phyloP scores from a whole-genome alignment of 2,888 invertebrate species.

The Caenorhabditis plicata region DNA sequence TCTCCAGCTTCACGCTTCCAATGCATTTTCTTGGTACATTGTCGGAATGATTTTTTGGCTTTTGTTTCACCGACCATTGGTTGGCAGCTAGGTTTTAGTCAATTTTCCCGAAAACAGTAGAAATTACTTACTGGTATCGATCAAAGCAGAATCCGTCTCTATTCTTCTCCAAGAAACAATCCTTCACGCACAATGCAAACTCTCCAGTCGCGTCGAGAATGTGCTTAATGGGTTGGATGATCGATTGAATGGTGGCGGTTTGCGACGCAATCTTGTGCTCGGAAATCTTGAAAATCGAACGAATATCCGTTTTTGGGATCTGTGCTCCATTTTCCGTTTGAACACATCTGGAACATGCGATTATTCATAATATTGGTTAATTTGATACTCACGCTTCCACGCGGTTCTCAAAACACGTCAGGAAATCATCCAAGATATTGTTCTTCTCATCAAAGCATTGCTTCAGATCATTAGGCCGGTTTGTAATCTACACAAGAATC shows the following conservation, averaged over 20 bases:
- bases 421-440: conserved; percentile 51
- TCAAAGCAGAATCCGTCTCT: conserved; percentile 59
- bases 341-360: conserved; percentile 48
- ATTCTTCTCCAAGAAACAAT: conserved; percentile 60
- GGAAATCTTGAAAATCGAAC: conserved; percentile 55
- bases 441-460: conserved; percentile 57
- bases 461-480: conserved; percentile 51
- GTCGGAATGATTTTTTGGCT: conserved; percentile 51
- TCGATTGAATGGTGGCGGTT: conserved; percentile 40
- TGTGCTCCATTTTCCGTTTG: conserved; percentile 39
- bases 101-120: neutral
- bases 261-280: conserved; percentile 49
- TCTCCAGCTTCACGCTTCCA: conserved; percentile 61
- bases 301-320: conserved; percentile 57
- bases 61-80: conserved; percentile 53
- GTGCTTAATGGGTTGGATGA: conserved; percentile 52
- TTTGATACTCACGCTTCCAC: conserved; percentile 49
- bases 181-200: conserved; percentile 57
- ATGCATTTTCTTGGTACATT: conserved; percentile 53
- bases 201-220: conserved; percentile 58
- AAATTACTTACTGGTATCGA: conserved; percentile 37
- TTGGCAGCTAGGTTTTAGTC: conserved; percentile 35
- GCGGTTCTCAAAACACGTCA: conserved; percentile 56
- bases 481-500: conserved; percentile 40
- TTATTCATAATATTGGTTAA: neutral